Base-by-base conservation (phyloP, 2,888 invertebrate species). In the Parnassius glacialis region DNA sequence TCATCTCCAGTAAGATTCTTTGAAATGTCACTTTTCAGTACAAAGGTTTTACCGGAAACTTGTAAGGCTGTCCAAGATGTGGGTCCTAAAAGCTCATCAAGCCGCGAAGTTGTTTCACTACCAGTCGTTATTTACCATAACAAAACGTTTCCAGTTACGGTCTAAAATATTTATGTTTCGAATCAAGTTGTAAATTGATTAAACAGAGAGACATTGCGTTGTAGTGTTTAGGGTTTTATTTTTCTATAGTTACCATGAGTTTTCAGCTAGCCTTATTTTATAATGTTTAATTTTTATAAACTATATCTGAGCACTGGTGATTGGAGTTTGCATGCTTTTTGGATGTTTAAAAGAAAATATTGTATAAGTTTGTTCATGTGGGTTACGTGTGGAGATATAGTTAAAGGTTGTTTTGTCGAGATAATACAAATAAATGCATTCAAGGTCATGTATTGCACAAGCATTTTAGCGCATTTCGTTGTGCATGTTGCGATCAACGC, bases 211-310 rank as follows among this genome's bases (percentile, higher is more conserved):
- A 88, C 86, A 83, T 87, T 83, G 85, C 83, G 81, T 76, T 77
- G 70, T 87, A 86, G 80, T 74, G 75, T 34, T 34, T 83, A 87
- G 79, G 72, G 66, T 79, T 83, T 83, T 73, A 81, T 80, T 83
- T 84, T 85, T 85, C 87, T 87, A 85, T 85, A 90, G 90, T 90
- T 90, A 90, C 90, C 90, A 90, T 83, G 84, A 88, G 87, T 87
- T 89, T 85, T 87, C 87, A 81, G 89, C 88, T 90, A 90, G 90
- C 81, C 82, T 87, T 85, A 83, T 79, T 79, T 77, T 83, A 68
- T 80, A 81, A 83, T 80, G 67, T 69, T 81, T 81, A 81, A 77
- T 83, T 82, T 83, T 82, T 79, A 75, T 68, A 45, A 45, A 66
- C 76, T 79, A 69, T 68, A 78, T 76, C 73, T 74, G 73, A 77